Conservation (phyloP, 2,797 vertebrate species). For the Sus cebifrons region DNA sequence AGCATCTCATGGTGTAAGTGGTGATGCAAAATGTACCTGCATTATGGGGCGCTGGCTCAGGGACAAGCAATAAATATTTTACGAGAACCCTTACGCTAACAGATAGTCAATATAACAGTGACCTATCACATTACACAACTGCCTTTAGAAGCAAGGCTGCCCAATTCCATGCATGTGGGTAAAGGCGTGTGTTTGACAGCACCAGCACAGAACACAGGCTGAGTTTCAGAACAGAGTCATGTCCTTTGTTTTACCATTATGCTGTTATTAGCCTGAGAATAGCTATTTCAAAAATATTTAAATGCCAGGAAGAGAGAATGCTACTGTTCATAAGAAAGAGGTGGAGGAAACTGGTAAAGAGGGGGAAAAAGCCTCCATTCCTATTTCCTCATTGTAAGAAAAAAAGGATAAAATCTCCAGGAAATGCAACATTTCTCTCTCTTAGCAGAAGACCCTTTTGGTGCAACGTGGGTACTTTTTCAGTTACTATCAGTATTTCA, state of each 20-base stretch:
- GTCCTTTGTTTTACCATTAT: neutral
- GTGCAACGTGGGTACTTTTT: neutral
- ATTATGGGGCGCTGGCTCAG: neutral
- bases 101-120: neutral
- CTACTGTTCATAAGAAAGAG: neutral
- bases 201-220: neutral
- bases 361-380: neutral
- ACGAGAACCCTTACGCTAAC: conserved; percentile 47
- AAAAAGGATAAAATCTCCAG: neutral
- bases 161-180: neutral
- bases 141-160: neutral
- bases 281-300: conserved; percentile 5
- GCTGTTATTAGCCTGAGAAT: neutral
- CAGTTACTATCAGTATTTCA: neutral
- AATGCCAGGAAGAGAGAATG: neutral
- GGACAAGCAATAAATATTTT: conserved; percentile 70
- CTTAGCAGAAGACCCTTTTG: neutral
- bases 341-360: neutral
- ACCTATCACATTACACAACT: neutral
- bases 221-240: neutral
- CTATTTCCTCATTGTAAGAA: neutral
- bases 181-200: neutral
- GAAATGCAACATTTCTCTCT: neutral
- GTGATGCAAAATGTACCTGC: neutral
- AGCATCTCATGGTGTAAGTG: neutral